Conservation (phyloP, 2,888 invertebrate species). For the Nasonovia ribisnigri region DNA sequence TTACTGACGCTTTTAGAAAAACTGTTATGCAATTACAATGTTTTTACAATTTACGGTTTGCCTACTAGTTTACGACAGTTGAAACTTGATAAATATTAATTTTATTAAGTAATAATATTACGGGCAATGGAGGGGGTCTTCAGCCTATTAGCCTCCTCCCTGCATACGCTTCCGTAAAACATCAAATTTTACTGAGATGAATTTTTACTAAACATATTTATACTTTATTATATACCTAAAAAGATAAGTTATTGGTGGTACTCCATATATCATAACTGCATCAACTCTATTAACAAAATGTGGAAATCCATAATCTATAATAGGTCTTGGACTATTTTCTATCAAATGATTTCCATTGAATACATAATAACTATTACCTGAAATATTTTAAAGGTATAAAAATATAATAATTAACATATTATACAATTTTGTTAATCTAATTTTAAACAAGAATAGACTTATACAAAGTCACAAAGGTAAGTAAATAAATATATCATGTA, state of each 20-base stretch:
- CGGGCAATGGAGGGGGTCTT: no score
- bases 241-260: slow-evolving; percentile 77
- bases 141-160: no score
- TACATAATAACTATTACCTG: slow-evolving; percentile 78
- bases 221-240: slow-evolving; percentile 67
- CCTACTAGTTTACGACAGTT: no score
- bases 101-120: no score
- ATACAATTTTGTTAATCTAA: not conserved
- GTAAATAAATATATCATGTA: no score
- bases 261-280: slow-evolving; percentile 79
- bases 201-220: not conserved
- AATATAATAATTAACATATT: not conserved
- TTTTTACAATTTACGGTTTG: no score
- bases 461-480: no score
- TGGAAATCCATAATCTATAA: slow-evolving; percentile 78
- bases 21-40: no score
- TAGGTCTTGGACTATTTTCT: slow-evolving; percentile 73
- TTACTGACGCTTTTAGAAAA: no score
- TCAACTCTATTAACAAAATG: slow-evolving; percentile 76
- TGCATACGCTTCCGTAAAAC: no score
- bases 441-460: not conserved
- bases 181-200: not conserved
- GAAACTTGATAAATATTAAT: no score
- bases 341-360: slow-evolving; percentile 75
- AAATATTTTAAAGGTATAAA: slow-evolving; percentile 63